These are phyloP conservation scores for Rutpela maculata DNA, from an alignment of 2,888 invertebrate genomes.

Conservation along the genomic window DNA sequence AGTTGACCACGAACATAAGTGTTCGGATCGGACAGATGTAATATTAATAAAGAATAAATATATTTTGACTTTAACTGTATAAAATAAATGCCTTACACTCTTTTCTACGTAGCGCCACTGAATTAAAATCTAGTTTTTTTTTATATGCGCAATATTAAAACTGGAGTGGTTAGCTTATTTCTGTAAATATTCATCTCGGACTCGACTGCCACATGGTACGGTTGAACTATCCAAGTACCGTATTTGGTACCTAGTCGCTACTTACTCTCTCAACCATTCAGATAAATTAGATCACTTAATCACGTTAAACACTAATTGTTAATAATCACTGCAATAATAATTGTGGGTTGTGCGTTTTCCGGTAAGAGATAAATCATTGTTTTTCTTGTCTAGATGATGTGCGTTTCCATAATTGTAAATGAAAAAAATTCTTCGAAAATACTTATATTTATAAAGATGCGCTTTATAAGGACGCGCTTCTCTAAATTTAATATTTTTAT, in stretches of 20 bases:
- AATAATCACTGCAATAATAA: slow-evolving; percentile 22
- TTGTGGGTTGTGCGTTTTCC: slow-evolving; percentile 22
- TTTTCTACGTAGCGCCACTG: not conserved
- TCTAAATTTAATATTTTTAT: too few species aligned
- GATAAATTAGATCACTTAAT: slow-evolving; percentile 47
- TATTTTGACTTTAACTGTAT: too few species aligned
- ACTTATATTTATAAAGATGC: too few species aligned
- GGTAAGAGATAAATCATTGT: slow-evolving; percentile 1
- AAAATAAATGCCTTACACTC: too few species aligned
- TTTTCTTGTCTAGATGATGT: not conserved
- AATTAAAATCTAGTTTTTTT: not conserved
- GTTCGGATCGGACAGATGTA: too few species aligned
- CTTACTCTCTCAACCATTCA: slow-evolving; percentile 46
- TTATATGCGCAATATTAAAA: not conserved
- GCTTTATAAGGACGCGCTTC: too few species aligned
- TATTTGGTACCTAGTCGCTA: slow-evolving; percentile 33
- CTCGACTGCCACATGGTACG: slow-evolving; percentile 35
- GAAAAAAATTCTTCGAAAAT: too few species aligned
- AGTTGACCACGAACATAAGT: too few species aligned
- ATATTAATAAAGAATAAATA: too few species aligned
- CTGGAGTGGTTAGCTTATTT: not conserved
- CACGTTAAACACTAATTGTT: slow-evolving; percentile 39
- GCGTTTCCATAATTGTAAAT: not conserved
- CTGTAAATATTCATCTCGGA: slow-evolving; percentile 9
- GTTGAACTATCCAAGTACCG: slow-evolving; percentile 44